Evolutionary conservation across 2,113 vertebrate genomes (phyloP).

Genomic region (Lonchura striata): DNA sequence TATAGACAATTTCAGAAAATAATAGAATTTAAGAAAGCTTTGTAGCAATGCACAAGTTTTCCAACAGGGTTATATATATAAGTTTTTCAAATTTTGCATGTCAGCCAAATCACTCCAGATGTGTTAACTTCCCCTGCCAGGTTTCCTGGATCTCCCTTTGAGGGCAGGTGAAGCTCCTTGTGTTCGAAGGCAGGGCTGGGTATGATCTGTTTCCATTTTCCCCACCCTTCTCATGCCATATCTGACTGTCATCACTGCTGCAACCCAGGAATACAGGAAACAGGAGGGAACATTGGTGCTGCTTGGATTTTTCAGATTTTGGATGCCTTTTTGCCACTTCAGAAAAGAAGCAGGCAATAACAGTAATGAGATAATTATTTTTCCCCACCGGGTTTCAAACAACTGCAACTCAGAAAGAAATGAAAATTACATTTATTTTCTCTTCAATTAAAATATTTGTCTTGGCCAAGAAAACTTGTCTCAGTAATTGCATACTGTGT

Average conservation of each 20-base stretch:
- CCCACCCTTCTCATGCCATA: neutral
- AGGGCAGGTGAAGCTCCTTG: neutral
- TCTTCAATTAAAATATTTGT: slow-evolving; percentile 16
- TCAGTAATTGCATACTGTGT: neutral
- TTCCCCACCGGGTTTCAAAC: neutral
- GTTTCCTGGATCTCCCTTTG: neutral
- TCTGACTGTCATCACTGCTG: neutral
- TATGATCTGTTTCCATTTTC: neutral
- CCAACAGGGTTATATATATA: neutral
- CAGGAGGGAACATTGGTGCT: neutral
- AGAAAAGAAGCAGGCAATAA: neutral
- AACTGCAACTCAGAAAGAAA: neutral
- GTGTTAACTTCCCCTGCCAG: neutral
- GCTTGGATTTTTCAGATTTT: neutral
- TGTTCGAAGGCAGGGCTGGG: neutral
- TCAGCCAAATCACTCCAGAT: neutral
- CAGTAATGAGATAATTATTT: neutral
- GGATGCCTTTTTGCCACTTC: neutral
- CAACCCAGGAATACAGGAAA: slow-evolving; percentile 19
- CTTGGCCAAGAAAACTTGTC: neutral
- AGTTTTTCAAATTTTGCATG: neutral
- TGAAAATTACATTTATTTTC: neutral
- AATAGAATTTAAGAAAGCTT: neutral
- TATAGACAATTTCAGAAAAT: neutral
- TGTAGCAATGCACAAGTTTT: neutral